These are phyloP conservation scores for Anhinga rufa DNA, from an alignment of 2,113 vertebrate species.

Conservation along the genomic window DNA sequence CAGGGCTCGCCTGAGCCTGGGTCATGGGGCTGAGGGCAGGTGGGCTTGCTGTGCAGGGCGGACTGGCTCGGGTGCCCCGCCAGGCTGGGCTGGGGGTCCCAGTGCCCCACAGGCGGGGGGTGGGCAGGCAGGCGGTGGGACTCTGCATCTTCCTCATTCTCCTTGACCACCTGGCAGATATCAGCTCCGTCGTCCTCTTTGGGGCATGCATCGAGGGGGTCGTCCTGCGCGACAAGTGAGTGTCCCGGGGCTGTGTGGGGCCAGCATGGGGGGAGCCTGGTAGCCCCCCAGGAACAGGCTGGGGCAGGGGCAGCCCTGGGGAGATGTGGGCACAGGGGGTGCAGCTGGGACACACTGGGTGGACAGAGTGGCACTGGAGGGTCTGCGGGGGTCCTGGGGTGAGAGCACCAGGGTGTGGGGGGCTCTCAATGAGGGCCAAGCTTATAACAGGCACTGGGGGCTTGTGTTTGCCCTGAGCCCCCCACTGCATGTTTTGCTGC, in stretches of 20 bases:
- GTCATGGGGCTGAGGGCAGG: rapidly evolving
- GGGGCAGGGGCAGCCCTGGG: background rate
- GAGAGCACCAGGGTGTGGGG: background rate
- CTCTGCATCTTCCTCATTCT: background rate
- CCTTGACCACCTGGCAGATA: conserved; percentile 81
- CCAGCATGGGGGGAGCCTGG: background rate
- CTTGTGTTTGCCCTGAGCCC: background rate
- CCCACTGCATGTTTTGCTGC: background rate
- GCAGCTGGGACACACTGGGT: background rate
- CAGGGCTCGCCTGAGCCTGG: background rate
- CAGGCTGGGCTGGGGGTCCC: background rate
- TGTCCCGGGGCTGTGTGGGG: background rate
- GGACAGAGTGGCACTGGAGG: rapidly evolving
- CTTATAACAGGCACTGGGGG: background rate
- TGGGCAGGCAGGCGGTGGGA: background rate
- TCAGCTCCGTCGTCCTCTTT: conserved; percentile 89
- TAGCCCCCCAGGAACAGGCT: background rate
- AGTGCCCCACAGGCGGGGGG: rapidly evolving
- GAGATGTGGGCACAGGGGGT: background rate
- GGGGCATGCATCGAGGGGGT: conserved; percentile 94
- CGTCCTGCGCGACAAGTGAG: conserved; percentile 95
- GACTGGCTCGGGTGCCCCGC: rapidly evolving
- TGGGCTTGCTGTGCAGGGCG: background rate
- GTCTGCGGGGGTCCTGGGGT: rapidly evolving
- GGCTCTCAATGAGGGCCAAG: rapidly evolving